Evolutionary conservation across 2,888 invertebrate species (phyloP).

Genomic region (Taenaris catops): DNA sequence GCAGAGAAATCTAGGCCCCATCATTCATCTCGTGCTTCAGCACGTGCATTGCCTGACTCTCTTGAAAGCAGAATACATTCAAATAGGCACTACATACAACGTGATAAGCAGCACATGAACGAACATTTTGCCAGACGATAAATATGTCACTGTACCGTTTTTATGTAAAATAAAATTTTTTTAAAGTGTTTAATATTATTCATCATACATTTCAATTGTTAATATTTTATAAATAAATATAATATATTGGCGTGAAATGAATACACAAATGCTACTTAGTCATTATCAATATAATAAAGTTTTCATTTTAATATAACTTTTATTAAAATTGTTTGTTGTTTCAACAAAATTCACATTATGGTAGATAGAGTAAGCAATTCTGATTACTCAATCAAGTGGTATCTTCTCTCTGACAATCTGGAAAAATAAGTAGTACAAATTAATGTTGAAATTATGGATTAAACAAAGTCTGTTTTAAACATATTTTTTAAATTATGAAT

Average conservation of each 20-base stretch:
- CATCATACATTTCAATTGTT: conserved; percentile 4
- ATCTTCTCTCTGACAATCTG: conserved; percentile 88
- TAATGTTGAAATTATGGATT: too few species aligned
- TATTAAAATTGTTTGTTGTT: too few species aligned
- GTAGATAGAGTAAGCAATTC: background rate
- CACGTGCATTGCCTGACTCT: conserved; percentile 81
- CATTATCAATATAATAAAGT: too few species aligned
- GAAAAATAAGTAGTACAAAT: too few species aligned
- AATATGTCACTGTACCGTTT: too few species aligned
- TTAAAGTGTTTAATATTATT: conserved; percentile 4
- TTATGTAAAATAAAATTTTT: background rate
- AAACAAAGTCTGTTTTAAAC: too few species aligned
- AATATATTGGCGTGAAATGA: conserved; percentile 9
- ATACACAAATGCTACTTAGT: conserved; percentile 21
- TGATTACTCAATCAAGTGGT: conserved; percentile 80
- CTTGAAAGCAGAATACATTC: conserved; percentile 92
- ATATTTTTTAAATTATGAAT: too few species aligned
- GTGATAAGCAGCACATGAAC: conserved; percentile 89
- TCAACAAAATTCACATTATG: background rate
- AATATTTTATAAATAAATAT: conserved; percentile 1
- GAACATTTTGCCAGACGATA: conserved; percentile 88
- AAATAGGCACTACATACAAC: conserved; percentile 94
- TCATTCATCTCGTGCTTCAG: conserved; percentile 71
- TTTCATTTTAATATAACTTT: too few species aligned
- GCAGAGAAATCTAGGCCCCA: conserved; percentile 72